These are phyloP conservation scores for Nyctalus aviator DNA, from an alignment of 2,797 vertebrate genomes.

Conservation along the genomic window DNA sequence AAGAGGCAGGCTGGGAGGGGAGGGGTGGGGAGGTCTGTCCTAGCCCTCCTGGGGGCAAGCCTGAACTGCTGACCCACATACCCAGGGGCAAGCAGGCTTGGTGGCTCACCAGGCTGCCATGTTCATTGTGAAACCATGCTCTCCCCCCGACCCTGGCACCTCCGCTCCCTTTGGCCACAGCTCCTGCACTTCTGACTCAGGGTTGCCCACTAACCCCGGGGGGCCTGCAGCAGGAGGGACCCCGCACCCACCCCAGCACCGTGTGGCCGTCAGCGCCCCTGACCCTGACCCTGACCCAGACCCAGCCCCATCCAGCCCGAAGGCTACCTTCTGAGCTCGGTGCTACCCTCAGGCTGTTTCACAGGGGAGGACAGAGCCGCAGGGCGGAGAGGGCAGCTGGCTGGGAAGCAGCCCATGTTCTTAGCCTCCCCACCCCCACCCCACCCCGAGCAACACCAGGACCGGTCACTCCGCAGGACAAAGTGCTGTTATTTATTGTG, in stretches of 20 bases:
- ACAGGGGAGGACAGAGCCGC: conserved; percentile 23
- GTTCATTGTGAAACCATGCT: conserved; percentile 10
- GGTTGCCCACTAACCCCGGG: background rate
- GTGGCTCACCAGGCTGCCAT: background rate
- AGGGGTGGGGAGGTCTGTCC: background rate
- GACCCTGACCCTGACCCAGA: background rate
- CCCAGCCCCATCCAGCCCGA: background rate
- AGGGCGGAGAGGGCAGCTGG: background rate
- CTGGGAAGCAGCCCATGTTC: background rate
- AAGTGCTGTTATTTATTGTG: conserved; percentile 62
- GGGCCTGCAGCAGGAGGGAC: background rate
- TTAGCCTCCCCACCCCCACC: background rate
- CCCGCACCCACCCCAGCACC: too few species aligned
- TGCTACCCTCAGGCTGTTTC: background rate
- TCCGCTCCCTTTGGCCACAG: background rate
- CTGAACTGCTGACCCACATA: background rate
- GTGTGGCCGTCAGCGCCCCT: background rate
- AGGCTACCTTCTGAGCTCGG: background rate
- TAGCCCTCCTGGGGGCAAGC: background rate
- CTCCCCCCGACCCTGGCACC: background rate
- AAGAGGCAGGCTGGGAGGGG: background rate
- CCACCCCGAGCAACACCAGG: background rate
- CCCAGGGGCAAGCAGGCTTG: background rate
- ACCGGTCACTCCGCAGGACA: conserved; percentile 31
- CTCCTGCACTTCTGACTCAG: background rate